These are phyloP conservation scores for Myotis planiceps DNA, from an alignment of 2,797 vertebrate species.

Conservation along the genomic window DNA sequence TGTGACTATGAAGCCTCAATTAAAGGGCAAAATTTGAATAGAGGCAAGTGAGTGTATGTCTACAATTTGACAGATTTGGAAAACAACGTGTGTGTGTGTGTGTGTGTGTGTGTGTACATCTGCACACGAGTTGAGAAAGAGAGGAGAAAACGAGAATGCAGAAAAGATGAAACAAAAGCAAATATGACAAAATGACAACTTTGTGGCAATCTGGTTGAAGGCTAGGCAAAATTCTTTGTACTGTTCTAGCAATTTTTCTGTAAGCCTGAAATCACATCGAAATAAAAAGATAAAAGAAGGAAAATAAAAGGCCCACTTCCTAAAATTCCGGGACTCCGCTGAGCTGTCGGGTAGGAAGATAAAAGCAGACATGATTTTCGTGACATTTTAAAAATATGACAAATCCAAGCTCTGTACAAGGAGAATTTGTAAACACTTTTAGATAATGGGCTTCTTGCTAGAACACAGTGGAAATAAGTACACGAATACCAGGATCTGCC, in stretches of 20 bases:
- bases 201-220: not conserved
- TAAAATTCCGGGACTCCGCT: not conserved
- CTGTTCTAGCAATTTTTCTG: not conserved
- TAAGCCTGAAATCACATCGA: not conserved
- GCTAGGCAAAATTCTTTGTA: not conserved
- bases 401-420: not conserved
- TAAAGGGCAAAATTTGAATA: not conserved
- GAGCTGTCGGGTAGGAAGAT: not conserved
- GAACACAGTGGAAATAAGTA: not conserved
- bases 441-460: not conserved
- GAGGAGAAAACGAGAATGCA: not conserved
- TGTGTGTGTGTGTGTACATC: not conserved
- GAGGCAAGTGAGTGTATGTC: not conserved
- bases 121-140: not conserved
- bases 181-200: not conserved
- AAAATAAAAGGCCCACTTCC: not conserved
- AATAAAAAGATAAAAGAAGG: conserved; percentile 16
- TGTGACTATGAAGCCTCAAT: not conserved
- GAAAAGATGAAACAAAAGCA: not conserved
- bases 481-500: not conserved
- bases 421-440: not conserved
- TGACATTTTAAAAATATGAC: not conserved
- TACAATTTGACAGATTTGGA: not conserved
- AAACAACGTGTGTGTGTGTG: not conserved
- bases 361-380: not conserved